These are phyloP conservation scores for Auanema freiburgensis DNA, from an alignment of 2,888 invertebrate genomes.

Conservation along the genomic window DNA sequence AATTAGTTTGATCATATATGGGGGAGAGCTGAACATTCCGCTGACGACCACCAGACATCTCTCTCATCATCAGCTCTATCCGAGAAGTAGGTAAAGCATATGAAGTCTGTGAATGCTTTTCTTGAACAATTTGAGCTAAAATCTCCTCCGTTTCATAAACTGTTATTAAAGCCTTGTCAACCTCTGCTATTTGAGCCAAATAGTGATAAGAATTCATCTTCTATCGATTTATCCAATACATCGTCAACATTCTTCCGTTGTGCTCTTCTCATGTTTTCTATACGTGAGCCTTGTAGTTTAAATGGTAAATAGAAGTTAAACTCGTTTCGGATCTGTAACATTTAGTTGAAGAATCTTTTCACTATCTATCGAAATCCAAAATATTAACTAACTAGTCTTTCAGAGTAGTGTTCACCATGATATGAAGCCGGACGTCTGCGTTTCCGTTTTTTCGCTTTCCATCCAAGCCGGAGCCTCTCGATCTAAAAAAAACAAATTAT, in stretches of 20 bases:
- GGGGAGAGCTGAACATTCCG: background rate
- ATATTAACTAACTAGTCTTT: conserved; percentile 20
- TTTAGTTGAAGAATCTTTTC: background rate
- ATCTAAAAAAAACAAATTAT: conserved; percentile 21
- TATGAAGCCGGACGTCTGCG: conserved; percentile 49
- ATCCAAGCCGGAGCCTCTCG: conserved; percentile 34
- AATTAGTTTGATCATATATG: too few relatives aligned
- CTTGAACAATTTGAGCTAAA: conserved; percentile 7
- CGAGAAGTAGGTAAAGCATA: conserved; percentile 12
- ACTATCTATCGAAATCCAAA: background rate
- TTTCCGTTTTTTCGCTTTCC: conserved; percentile 25
- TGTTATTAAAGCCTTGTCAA: background rate
- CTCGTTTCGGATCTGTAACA: conserved; percentile 7
- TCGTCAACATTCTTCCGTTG: conserved; percentile 32
- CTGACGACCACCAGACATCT: conserved; percentile 25
- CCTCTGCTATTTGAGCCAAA: conserved; percentile 9
- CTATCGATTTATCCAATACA: conserved; percentile 16
- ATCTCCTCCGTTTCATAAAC: background rate
- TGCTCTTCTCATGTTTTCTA: conserved; percentile 43
- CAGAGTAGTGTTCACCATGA: conserved; percentile 49
- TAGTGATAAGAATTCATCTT: conserved; percentile 9
- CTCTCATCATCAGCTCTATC: conserved; percentile 40
- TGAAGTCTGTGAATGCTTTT: background rate
- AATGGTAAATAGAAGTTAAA: conserved; percentile 59
- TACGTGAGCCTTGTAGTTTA: conserved; percentile 54